Conservation (phyloP, 2,888 invertebrate species). For the Orthosia cruda region DNA sequence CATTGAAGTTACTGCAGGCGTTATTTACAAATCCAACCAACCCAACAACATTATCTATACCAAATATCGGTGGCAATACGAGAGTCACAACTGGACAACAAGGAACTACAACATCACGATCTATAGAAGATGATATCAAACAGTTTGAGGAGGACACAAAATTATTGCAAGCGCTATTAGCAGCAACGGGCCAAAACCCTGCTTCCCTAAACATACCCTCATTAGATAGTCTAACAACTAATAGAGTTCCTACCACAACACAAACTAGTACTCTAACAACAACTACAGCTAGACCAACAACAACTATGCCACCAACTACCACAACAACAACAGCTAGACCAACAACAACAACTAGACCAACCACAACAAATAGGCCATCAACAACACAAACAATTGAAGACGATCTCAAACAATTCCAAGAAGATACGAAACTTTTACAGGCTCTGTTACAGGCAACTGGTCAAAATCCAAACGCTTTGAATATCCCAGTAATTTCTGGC, state of each 20-base stretch:
- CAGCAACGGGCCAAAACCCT: conserved; percentile 88
- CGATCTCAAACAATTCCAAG: conserved; percentile 85
- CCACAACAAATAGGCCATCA: conserved; percentile 70
- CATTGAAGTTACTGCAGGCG: conserved; percentile 82
- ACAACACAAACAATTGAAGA: conserved; percentile 79
- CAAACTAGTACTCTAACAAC: conserved; percentile 69
- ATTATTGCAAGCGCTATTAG: conserved; percentile 86
- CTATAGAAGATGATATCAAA: conserved; percentile 87
- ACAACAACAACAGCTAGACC: conserved; percentile 70
- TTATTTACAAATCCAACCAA: conserved; percentile 80
- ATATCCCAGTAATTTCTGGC: conserved; percentile 84
- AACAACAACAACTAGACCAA: conserved; percentile 70
- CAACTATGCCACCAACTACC: conserved; percentile 65
- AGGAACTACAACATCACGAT: conserved; percentile 80
- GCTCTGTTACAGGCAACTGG: conserved; percentile 86
- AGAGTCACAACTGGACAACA: conserved; percentile 70
- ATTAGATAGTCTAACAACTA: conserved; percentile 77
- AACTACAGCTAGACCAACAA: conserved; percentile 67
- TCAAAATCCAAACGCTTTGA: conserved; percentile 78
- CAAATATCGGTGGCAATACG: conserved; percentile 71
- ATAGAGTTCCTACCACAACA: conserved; percentile 68
- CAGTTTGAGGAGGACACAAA: conserved; percentile 89
- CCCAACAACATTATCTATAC: conserved; percentile 69
- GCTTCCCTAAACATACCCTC: conserved; percentile 84
- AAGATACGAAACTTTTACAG: conserved; percentile 87